phyloP scores from a whole-genome alignment of 2,888 invertebrate species.

The Lasioglossum pauxillum region DNA sequence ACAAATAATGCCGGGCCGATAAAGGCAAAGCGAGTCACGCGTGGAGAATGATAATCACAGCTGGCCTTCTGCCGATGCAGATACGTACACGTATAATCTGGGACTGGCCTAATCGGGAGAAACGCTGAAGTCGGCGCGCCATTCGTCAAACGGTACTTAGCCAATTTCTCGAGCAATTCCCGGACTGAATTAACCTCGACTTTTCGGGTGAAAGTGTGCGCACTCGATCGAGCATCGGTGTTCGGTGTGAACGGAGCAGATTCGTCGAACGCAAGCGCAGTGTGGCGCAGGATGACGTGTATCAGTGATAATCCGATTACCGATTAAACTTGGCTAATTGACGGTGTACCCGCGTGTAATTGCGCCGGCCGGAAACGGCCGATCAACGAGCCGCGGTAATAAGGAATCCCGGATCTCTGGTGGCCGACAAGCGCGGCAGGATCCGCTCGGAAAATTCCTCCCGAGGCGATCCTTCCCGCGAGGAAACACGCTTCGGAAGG shows the following conservation, averaged over 20 bases:
- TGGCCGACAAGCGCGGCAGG: background rate
- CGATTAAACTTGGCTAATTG: constrained; percentile 73
- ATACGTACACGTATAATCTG: background rate
- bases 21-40: background rate
- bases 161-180: background rate
- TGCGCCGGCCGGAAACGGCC: constrained; percentile 55
- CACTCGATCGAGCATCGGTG: background rate
- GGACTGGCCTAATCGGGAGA: background rate
- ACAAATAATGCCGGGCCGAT: background rate
- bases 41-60: background rate
- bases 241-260: background rate
- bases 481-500: background rate
- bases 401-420: constrained; percentile 36
- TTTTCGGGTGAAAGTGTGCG: background rate
- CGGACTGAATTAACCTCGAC: background rate
- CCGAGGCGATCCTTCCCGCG: background rate
- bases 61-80: background rate
- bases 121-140: background rate
- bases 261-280: background rate
- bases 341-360: constrained; percentile 67
- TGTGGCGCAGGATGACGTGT: constrained; percentile 57
- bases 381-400: constrained; percentile 62
- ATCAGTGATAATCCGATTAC: constrained; percentile 71
- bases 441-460: constrained; percentile 53
- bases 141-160: background rate